Evolutionary conservation across 2,797 vertebrate genomes (phyloP).

Genomic region (Tauraco hartlaubi): DNA sequence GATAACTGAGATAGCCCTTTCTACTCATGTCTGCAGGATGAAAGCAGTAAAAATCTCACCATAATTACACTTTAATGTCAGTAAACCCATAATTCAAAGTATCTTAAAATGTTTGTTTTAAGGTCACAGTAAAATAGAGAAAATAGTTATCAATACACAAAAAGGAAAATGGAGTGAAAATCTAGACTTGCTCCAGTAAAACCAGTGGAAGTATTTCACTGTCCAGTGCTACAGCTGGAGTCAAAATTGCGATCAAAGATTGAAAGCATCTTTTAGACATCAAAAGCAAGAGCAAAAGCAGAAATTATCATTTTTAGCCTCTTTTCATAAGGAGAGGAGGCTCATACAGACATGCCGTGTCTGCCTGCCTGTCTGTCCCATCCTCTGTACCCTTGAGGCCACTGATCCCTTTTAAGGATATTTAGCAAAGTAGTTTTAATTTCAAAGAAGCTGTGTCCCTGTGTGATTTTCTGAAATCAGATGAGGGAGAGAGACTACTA

Average conservation of each 20-base stretch:
- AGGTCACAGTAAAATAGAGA: not conserved
- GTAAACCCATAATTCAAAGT: not conserved
- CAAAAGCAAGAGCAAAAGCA: not conserved
- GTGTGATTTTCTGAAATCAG: not conserved
- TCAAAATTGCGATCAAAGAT: not conserved
- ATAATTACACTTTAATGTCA: not conserved
- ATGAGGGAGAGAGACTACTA: not conserved
- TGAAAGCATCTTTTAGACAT: not conserved
- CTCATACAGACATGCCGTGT: not conserved
- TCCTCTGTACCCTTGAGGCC: not conserved
- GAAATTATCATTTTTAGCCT: not conserved
- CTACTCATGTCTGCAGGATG: not conserved
- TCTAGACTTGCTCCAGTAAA: not conserved
- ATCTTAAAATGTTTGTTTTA: not conserved
- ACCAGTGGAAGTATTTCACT: not conserved
- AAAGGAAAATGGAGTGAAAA: not conserved
- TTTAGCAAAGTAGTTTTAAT: not conserved
- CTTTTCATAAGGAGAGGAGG: not conserved
- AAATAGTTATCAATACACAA: not conserved
- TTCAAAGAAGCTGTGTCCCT: not conserved
- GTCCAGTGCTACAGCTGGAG: not conserved
- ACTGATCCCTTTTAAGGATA: not conserved
- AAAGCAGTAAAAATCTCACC: not conserved
- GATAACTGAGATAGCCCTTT: not conserved
- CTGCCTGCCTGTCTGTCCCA: not conserved